These are phyloP conservation scores for Acrocyrtus sp. DNA, from an alignment of 2,888 invertebrate species.

Conservation along the genomic window DNA sequence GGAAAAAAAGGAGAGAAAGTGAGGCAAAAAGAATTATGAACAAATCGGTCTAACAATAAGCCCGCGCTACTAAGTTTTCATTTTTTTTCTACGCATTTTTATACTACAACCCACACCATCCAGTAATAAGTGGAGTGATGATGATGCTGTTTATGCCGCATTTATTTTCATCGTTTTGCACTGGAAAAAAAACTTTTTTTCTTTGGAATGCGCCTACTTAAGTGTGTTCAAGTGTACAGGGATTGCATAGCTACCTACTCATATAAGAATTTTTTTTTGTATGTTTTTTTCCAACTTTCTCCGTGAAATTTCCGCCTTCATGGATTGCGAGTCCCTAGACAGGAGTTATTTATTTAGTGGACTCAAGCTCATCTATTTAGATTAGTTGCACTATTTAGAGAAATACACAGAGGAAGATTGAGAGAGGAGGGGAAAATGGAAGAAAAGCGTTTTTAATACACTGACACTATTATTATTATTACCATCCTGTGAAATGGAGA, in stretches of 20 bases:
- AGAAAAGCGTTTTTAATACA: slow-evolving; percentile 13
- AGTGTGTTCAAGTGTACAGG: too few relatives aligned
- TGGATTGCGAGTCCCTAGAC: slow-evolving; percentile 5
- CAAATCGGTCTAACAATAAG: slow-evolving; percentile 13
- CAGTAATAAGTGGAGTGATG: not conserved
- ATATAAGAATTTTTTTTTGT: not conserved
- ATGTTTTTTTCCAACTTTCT: too few relatives aligned
- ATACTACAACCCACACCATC: not conserved
- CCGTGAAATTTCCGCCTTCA: slow-evolving; percentile 10
- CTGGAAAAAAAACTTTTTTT: not conserved
- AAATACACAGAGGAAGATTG: not conserved
- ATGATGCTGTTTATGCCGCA: not conserved
- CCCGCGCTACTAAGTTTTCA: slow-evolving; percentile 5
- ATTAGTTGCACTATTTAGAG: slow-evolving; percentile 46
- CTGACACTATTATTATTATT: slow-evolving; percentile 8
- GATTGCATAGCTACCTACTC: not conserved
- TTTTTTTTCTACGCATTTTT: too few relatives aligned
- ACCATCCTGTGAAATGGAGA: too few relatives aligned
- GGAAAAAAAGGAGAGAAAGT: not conserved
- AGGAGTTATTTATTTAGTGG: slow-evolving; percentile 46
- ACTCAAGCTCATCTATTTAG: slow-evolving; percentile 49
- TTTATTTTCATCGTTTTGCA: not conserved
- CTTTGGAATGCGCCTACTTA: too few relatives aligned
- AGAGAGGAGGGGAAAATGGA: not conserved
- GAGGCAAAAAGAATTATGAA: slow-evolving; percentile 1